Conservation (phyloP, 2,113 vertebrate genomes). For the Lagopus leucura region DNA sequence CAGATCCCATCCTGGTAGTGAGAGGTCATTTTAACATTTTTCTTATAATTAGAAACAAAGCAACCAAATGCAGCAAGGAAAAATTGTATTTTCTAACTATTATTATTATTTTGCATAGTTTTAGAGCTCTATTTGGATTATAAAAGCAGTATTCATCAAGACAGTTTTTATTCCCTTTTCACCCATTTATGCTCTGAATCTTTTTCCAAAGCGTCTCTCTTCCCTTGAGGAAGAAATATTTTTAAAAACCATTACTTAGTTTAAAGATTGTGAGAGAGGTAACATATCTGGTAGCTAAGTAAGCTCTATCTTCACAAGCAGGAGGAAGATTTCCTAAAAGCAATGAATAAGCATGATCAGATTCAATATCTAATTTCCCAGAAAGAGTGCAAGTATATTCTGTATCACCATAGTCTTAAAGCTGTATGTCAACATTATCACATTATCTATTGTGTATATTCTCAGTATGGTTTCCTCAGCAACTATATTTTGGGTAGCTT, state of each 20-base stretch:
- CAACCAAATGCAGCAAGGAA: background rate
- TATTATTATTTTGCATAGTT: background rate
- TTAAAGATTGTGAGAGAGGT: background rate
- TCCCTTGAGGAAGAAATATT: background rate
- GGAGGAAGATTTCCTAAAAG: background rate
- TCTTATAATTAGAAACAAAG: background rate
- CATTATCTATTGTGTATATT: constrained; percentile 47
- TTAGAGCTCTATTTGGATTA: background rate
- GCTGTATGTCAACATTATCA: constrained; percentile 54
- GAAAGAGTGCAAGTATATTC: background rate
- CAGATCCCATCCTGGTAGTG: background rate
- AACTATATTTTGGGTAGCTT: constrained; percentile 65
- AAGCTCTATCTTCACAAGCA: background rate
- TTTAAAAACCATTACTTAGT: background rate
- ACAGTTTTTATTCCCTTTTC: background rate
- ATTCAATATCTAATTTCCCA: background rate
- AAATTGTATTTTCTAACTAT: background rate
- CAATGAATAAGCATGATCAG: background rate
- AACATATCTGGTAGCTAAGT: background rate
- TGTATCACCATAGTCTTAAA: background rate
- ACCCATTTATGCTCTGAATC: background rate
- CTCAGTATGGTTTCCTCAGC: constrained; percentile 69
- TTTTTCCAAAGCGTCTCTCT: constrained; percentile 9
- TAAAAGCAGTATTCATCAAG: background rate
- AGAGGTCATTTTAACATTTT: background rate